Base-by-base conservation (phyloP, 2,888 invertebrate species). In the Neuroscelio doddi region DNA sequence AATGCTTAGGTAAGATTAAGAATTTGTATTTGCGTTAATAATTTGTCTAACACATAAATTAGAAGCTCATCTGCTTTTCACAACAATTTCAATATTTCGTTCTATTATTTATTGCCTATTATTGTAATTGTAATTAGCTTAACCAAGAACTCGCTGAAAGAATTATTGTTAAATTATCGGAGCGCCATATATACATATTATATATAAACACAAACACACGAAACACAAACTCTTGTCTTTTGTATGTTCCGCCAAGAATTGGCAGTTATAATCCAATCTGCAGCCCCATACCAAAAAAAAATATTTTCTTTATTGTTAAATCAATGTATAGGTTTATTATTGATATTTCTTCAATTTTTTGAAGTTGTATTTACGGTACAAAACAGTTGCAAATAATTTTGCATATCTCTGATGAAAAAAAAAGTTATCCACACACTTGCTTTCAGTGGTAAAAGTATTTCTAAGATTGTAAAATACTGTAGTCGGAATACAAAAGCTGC, bases 81-180 rank as follows among this genome's bases (percentile, higher is more conserved):
- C 44, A 56, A 57, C 64, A 64, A 57, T 61, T 51, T 64, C 51
- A 46, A 59, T 59, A 49, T 64, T 47, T 12, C 44, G 57, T 64
- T 58, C 51, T 39, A 49, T 73, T 73, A 75, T 75, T 75, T 73
- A 72, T 74, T 73, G 59, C 55, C 64, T 72, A 69, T 64, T 64
- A 63, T 65, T 63, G 53, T 68, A 59, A 65, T 67, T 74, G 50
- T 68, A 72, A 73, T 71, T 73, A 69, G 61, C 61, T 58, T 66
- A 61, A 70, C 65, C 67, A n/a, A n/a, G 52, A 41, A 59, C 57
- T 69, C 41, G 55, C 24, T 41, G 15, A 15, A 15, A 4, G 15
- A 27, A 44, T 41, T 57, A 59, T 67, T 46, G 26, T 52, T 58
- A 30, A 56, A 42, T 38, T 42, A 51, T 30, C 32, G 47, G 17